These are phyloP conservation scores for Semicossyphus pulcher DNA, from an alignment of 2,113 vertebrate genomes.

Conservation along the genomic window DNA sequence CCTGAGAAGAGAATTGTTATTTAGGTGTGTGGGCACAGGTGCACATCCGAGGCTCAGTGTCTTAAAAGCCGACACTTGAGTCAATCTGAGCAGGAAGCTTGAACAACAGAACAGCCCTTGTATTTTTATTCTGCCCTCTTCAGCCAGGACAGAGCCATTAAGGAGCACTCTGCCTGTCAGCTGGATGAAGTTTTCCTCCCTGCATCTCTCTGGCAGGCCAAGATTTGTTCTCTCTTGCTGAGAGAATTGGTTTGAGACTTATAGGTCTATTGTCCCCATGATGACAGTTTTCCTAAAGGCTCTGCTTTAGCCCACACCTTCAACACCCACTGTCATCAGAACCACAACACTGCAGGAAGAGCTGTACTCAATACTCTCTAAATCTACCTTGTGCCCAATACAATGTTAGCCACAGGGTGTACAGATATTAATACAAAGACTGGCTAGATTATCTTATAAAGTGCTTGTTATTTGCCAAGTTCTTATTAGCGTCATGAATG, in stretches of 20 bases:
- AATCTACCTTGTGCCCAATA: neutral
- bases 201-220: slow-evolving; percentile 57
- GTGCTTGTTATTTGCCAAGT: neutral
- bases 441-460: neutral
- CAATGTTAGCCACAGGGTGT: neutral
- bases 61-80: slow-evolving; percentile 50
- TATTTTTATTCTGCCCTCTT: slow-evolving; percentile 58
- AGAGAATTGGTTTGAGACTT: slow-evolving; percentile 60
- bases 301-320: slow-evolving; percentile 43
- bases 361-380: neutral
- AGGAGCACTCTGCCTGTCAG: slow-evolving; percentile 64
- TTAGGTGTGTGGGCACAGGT: slow-evolving; percentile 44
- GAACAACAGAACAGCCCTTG: slow-evolving; percentile 40
- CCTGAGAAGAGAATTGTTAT: slow-evolving; percentile 18
- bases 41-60: slow-evolving; percentile 16
- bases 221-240: slow-evolving; percentile 65
- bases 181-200: slow-evolving; percentile 53
- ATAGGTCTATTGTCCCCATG: slow-evolving; percentile 61
- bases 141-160: slow-evolving; percentile 57
- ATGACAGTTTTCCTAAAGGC: slow-evolving; percentile 64
- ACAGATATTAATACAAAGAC: neutral
- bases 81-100: slow-evolving; percentile 49
- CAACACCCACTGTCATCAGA: slow-evolving; percentile 46
- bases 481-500: neutral
- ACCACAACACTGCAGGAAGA: slow-evolving; percentile 32